phyloP scores from a whole-genome alignment of 2,797 vertebrate genomes.

The Hirundo rustica region DNA sequence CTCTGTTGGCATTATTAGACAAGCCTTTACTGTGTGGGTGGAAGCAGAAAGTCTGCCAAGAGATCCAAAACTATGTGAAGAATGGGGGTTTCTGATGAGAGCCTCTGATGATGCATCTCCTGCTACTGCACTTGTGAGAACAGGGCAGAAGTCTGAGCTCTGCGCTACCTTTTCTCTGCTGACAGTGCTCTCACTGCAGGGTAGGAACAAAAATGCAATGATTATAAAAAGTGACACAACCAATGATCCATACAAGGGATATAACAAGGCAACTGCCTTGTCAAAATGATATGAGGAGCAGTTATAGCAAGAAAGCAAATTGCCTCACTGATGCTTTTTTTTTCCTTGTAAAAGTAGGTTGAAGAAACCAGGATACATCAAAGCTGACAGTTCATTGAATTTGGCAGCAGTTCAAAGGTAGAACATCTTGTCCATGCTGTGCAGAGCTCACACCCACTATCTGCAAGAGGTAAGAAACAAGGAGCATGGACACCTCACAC shows the following conservation, averaged over 20 bases:
- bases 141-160: neutral
- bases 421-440: neutral
- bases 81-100: constrained; percentile 40
- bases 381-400: constrained; percentile 15
- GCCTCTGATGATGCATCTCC: constrained; percentile 12
- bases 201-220: neutral
- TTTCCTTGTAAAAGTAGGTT: neutral
- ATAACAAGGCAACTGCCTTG: neutral
- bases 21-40: constrained; percentile 5
- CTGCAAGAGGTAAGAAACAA: neutral
- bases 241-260: neutral
- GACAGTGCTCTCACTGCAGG: neutral
- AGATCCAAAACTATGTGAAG: constrained; percentile 30
- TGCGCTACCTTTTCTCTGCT: neutral
- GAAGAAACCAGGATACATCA: neutral
- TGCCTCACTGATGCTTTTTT: neutral
- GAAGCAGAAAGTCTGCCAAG: constrained; percentile 49
- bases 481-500: neutral
- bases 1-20: neutral
- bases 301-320: neutral
- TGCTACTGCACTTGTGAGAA: neutral
- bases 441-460: neutral
- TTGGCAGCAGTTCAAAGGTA: constrained; percentile 19
- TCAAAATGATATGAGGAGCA: neutral
- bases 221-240: neutral